Percentiles rank a stretch among this genome's conserved stretches.
phyloP scores from a whole-genome alignment of 1,140 invertebrate species.

The Callitettix versicolor region DNA sequence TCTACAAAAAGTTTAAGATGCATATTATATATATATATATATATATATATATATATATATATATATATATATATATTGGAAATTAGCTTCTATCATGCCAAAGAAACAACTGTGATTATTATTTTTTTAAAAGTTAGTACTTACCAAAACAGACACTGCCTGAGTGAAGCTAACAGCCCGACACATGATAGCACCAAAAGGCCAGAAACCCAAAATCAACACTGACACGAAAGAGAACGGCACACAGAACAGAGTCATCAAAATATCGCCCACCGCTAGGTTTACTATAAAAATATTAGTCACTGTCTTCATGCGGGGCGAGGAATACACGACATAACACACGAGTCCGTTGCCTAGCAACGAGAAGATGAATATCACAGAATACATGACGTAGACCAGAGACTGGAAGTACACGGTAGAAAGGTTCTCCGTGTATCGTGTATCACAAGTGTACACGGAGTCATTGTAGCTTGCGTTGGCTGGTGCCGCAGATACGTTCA shows the following conservation, averaged over 20 bases:
- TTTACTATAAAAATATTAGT: slow-evolving; percentile 84
- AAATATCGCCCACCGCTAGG: slow-evolving; percentile 70
- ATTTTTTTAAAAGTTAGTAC: too few relatives aligned
- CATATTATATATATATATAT: too few relatives aligned
- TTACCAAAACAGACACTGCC: slow-evolving; percentile 62
- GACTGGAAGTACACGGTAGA: slow-evolving; percentile 41
- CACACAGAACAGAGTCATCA: slow-evolving; percentile 77
- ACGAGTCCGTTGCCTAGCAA: slow-evolving; percentile 69
- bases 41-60: too few relatives aligned
- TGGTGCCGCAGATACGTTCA: too few relatives aligned
- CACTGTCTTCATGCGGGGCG: slow-evolving; percentile 71
- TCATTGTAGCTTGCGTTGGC: too few relatives aligned
- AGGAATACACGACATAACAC: slow-evolving; percentile 67
- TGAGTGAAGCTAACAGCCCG: slow-evolving; percentile 66
- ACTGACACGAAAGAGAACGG: slow-evolving; percentile 72
- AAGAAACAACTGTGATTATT: too few relatives aligned
- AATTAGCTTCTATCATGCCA: too few relatives aligned
- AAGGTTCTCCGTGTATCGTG: background rate
- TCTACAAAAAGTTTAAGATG: too few relatives aligned
- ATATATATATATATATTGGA: too few relatives aligned
- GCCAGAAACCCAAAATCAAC: slow-evolving; percentile 68
- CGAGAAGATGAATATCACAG: slow-evolving; percentile 58
- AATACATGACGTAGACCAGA: slow-evolving; percentile 61
- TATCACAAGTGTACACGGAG: too few relatives aligned
- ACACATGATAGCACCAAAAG: slow-evolving; percentile 67